These are phyloP conservation scores for Crotalus adamanteus DNA, from an alignment of 2,797 vertebrate genomes.

Conservation along the genomic window DNA sequence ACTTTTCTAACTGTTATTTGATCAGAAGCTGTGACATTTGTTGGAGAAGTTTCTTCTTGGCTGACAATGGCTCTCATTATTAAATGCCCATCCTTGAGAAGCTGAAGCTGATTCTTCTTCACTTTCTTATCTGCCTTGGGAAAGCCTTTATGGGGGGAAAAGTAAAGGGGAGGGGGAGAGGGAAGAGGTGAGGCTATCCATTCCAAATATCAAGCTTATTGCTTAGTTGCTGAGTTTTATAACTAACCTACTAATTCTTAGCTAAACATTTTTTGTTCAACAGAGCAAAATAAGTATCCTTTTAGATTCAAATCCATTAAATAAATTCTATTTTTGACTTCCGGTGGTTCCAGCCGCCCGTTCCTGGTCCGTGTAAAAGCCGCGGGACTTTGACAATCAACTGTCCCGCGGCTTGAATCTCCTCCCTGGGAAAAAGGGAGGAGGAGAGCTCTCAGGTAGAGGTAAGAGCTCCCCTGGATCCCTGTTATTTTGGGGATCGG, in stretches of 20 bases:
- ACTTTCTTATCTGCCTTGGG: slow-evolving; percentile 5
- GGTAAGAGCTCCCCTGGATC: no score
- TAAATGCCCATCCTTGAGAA: not conserved
- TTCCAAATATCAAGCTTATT: slow-evolving; percentile 18
- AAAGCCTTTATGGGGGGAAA: slow-evolving; percentile 4
- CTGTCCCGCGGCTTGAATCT: no score
- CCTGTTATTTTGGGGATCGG: no score
- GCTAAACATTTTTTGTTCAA: not conserved
- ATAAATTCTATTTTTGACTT: not conserved
- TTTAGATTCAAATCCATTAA: not conserved
- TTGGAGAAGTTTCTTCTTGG: slow-evolving; percentile 1
- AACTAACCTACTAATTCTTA: not conserved
- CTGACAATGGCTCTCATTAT: not conserved
- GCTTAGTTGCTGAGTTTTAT: slow-evolving; percentile 1
- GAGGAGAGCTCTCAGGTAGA: no score
- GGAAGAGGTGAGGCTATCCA: not conserved
- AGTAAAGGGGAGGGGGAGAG: not conserved
- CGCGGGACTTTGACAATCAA: no score
- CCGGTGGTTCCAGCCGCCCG: no score
- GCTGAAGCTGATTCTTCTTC: not conserved
- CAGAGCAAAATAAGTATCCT: not conserved
- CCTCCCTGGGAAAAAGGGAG: no score
- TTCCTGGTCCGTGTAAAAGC: no score
- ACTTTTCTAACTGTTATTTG: not conserved
- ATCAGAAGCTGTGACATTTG: slow-evolving; percentile 2